Conservation (phyloP, 2,888 invertebrate species). For the Agrilus biguttatus region DNA sequence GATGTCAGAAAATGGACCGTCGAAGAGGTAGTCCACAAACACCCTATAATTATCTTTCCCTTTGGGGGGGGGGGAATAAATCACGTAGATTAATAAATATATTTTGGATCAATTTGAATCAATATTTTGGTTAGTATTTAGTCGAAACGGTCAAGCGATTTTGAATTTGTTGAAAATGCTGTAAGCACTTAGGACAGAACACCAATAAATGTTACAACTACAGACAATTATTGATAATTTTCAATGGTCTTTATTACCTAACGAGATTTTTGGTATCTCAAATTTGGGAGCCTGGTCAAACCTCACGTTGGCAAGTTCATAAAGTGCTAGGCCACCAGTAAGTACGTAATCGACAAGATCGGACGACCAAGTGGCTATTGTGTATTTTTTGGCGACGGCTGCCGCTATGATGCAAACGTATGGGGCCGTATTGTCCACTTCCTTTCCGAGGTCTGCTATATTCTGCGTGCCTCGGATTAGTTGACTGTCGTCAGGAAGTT, state of each 20-base stretch:
- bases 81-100: too few relatives aligned
- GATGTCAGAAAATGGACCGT: constrained; percentile 21
- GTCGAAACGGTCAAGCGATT: too few relatives aligned
- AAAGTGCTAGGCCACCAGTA: constrained; percentile 33
- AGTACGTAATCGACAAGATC: constrained; percentile 45
- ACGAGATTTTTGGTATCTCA: constrained; percentile 43
- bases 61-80: too few relatives aligned
- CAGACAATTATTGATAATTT: too few relatives aligned
- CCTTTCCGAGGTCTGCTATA: constrained; percentile 21
- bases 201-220: too few relatives aligned
- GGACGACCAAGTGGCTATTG: constrained; percentile 42
- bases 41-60: constrained; percentile 38
- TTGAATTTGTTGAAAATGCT: too few relatives aligned
- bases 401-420: constrained; percentile 44
- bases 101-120: too few relatives aligned
- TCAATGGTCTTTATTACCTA: constrained; percentile 22
- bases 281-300: constrained; percentile 36
- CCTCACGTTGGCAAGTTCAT: constrained; percentile 26
- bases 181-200: too few relatives aligned
- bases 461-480: constrained; percentile 38
- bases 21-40: constrained; percentile 32
- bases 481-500: constrained; percentile 43
- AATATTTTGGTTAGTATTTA: too few relatives aligned
- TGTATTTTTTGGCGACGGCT: constrained; percentile 45
- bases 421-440: constrained; percentile 28